These are phyloP conservation scores for Cryptotermes secundus DNA, from an alignment of 1,140 invertebrate genomes.

Conservation along the genomic window DNA sequence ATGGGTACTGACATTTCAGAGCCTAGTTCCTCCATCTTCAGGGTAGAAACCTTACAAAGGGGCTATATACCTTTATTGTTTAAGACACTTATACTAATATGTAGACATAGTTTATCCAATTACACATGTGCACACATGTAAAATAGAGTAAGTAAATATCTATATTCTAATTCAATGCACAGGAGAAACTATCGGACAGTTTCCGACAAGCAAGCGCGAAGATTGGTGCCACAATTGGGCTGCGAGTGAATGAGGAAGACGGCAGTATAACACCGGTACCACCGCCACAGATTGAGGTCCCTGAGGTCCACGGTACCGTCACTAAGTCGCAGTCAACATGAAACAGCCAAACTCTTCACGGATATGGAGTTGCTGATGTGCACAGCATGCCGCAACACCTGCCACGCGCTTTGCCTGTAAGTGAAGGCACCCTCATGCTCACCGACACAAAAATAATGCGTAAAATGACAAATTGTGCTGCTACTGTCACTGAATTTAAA, in stretches of 20 bases:
- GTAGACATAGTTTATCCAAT: too few species aligned
- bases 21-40: too few species aligned
- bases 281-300: not conserved
- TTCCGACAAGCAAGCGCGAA: conserved; percentile 83
- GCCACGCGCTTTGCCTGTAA: not conserved
- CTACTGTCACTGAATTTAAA: not conserved
- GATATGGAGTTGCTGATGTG: not conserved
- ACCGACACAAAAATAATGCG: not conserved
- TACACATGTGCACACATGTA: not conserved
- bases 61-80: too few species aligned
- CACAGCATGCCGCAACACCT: not conserved
- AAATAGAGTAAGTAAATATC: not conserved
- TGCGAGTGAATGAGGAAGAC: conserved; percentile 69
- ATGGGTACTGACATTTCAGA: too few species aligned
- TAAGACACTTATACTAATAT: too few species aligned
- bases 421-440: not conserved
- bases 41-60: too few species aligned
- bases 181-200: conserved; percentile 74
- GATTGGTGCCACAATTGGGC: conserved; percentile 80
- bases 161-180: conserved; percentile 22
- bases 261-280: conserved; percentile 43
- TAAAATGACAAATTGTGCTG: not conserved
- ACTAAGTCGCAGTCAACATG: conserved; percentile 24
- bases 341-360: not conserved
- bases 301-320: conserved; percentile 7